A percentile compares a stretch with the other conserved stretches of the same genome.
Conservation (phyloP, 1,140 invertebrate species). For the Mycetomoellerius zeteki region DNA sequence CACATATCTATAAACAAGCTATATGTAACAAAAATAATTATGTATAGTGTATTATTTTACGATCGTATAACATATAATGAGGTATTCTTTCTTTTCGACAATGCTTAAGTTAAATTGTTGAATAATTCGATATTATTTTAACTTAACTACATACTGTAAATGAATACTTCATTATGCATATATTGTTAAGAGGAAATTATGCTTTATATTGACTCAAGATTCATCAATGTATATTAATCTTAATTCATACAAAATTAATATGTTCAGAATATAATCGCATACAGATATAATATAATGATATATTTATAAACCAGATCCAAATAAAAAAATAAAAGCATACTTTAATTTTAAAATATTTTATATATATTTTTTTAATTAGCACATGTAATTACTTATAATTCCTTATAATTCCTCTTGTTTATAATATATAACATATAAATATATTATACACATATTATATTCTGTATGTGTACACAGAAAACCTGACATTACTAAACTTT, state of each 20-base stretch:
- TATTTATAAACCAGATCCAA: constrained; percentile 12
- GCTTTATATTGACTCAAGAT: constrained; percentile 19
- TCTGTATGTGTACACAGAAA: constrained; percentile 9
- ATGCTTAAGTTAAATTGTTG: constrained; percentile 22
- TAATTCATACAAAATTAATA: constrained; percentile 17
- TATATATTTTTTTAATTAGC: constrained; percentile 27
- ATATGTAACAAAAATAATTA: constrained; percentile 53
- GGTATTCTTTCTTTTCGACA: constrained; percentile 13
- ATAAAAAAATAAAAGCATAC: constrained; percentile 9
- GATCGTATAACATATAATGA: constrained; percentile 21
- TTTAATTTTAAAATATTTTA: constrained; percentile 13
- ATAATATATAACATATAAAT: neutral
- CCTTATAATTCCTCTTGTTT: neutral
- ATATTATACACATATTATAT: constrained; percentile 27
- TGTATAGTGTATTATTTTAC: constrained; percentile 24
- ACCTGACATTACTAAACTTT: constrained; percentile 45
- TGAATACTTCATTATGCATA: constrained; percentile 26
- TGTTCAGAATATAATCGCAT: neutral
- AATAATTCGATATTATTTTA: constrained; percentile 19
- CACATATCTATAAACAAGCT: constrained; percentile 19
- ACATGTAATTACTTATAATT: constrained; percentile 5
- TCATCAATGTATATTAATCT: constrained; percentile 18
- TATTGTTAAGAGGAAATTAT: constrained; percentile 3
- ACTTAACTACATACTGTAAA: constrained; percentile 28
- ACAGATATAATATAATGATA: neutral